Percentiles rank a stretch among this genome's conserved stretches.
Evolutionary conservation across 1,140 invertebrate genomes (phyloP).

Genomic region (Pinna nobilis): DNA sequence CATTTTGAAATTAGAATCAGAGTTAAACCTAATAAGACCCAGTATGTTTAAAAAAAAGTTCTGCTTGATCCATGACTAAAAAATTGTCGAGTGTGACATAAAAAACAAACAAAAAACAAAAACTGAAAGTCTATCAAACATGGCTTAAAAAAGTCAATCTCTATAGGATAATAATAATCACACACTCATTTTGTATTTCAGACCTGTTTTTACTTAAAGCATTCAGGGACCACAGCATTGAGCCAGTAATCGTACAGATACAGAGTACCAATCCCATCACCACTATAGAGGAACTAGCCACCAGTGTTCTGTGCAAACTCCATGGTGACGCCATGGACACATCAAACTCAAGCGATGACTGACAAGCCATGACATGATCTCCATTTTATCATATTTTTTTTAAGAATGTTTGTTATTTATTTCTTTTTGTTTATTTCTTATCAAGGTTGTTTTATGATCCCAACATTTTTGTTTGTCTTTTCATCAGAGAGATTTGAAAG

Average conservation of each 20-base stretch:
- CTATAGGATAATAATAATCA: neutral
- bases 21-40: neutral
- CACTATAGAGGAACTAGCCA: slow-evolving; percentile 49
- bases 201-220: slow-evolving; percentile 49
- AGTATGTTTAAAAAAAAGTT: neutral
- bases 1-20: neutral
- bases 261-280: slow-evolving; percentile 9
- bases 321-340: slow-evolving; percentile 36
- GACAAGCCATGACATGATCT: neutral
- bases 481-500: too few relatives aligned
- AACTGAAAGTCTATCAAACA: neutral
- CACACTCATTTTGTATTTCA: slow-evolving; percentile 28
- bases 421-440: too few relatives aligned
- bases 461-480: too few relatives aligned
- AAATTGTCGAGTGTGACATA: too few relatives aligned
- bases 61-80: neutral
- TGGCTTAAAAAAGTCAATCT: neutral
- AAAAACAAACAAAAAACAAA: neutral
- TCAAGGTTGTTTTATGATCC: too few relatives aligned
- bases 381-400: too few relatives aligned
- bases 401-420: too few relatives aligned
- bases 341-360: slow-evolving; percentile 42
- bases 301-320: slow-evolving; percentile 36
- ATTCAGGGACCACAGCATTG: slow-evolving; percentile 50
- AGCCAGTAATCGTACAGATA: slow-evolving; percentile 34